Conservation (phyloP, 2,888 invertebrate genomes). For the Parascotia fuliginaria region DNA sequence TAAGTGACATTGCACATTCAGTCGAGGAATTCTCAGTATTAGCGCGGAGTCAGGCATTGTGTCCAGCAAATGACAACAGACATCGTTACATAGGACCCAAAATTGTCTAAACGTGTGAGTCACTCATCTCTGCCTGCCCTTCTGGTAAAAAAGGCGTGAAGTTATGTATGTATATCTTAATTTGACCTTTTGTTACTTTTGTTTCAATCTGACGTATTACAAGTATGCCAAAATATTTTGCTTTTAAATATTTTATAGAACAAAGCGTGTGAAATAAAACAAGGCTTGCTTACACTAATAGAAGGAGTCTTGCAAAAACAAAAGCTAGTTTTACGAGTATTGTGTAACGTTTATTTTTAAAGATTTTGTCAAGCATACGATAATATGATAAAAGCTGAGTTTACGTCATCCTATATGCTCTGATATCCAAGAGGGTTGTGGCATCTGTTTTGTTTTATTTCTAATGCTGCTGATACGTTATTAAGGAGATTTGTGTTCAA, state of each 20-base stretch:
- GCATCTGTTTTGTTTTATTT: constrained; percentile 19
- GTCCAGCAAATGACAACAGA: too few relatives aligned
- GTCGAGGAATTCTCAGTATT: too few relatives aligned
- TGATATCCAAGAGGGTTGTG: constrained; percentile 18
- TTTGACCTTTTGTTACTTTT: too few relatives aligned
- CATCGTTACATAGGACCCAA: too few relatives aligned
- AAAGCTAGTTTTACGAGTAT: constrained; percentile 14
- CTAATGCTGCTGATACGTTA: constrained; percentile 8
- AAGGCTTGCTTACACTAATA: constrained; percentile 15
- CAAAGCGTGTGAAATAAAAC: constrained; percentile 8
- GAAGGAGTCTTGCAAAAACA: constrained; percentile 17
- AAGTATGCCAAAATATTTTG: constrained; percentile 10
- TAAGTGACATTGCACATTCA: too few relatives aligned
- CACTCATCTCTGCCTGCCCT: too few relatives aligned
- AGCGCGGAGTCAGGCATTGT: too few relatives aligned
- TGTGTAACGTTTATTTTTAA: constrained; percentile 17
- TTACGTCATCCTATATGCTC: constrained; percentile 21
- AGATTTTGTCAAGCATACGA: constrained; percentile 16
- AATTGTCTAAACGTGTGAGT: too few relatives aligned
- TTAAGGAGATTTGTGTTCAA: not conserved
- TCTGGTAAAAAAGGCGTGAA: too few relatives aligned
- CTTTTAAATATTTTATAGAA: constrained; percentile 12
- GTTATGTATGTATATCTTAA: too few relatives aligned
- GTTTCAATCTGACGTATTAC: not conserved
- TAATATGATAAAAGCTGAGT: constrained; percentile 13